Conservation (phyloP, 2,113 vertebrate species). For the Xiphophorus couchianus region DNA sequence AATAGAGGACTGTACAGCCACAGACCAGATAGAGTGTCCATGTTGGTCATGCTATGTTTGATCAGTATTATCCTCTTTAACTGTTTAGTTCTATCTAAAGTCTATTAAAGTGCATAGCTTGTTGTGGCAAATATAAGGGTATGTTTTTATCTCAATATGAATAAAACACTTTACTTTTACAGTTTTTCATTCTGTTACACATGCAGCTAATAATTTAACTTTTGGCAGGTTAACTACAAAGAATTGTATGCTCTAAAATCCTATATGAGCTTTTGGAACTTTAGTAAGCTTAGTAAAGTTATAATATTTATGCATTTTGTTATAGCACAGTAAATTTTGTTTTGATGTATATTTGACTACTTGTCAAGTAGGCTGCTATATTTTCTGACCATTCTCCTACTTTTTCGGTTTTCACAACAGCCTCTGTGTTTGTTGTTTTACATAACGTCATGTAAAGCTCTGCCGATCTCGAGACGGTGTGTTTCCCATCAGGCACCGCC, state of each 20-base stretch:
- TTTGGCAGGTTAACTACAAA: background rate
- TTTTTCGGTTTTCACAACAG: slow-evolving; percentile 61
- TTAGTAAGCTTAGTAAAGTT: background rate
- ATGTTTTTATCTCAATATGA: too few species aligned
- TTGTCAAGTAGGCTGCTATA: background rate
- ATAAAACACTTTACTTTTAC: too few species aligned
- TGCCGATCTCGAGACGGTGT: slow-evolving; percentile 44
- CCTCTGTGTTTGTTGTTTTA: slow-evolving; percentile 70
- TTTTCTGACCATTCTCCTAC: slow-evolving; percentile 39
- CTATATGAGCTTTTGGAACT: background rate
- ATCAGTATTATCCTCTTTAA: too few species aligned
- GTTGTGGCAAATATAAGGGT: too few species aligned
- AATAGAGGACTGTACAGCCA: background rate
- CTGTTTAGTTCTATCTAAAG: too few species aligned
- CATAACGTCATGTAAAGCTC: slow-evolving; percentile 67
- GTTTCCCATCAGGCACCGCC: slow-evolving; percentile 78
- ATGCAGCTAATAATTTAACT: background rate
- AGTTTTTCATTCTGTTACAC: background rate
- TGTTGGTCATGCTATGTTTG: background rate
- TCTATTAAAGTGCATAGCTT: too few species aligned
- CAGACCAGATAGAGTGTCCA: background rate
- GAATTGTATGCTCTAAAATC: background rate
- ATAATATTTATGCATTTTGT: background rate
- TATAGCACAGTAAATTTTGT: background rate
- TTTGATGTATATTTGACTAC: background rate